phyloP scores from a whole-genome alignment of 2,888 invertebrate species.

The Malthinus flaveolus region DNA sequence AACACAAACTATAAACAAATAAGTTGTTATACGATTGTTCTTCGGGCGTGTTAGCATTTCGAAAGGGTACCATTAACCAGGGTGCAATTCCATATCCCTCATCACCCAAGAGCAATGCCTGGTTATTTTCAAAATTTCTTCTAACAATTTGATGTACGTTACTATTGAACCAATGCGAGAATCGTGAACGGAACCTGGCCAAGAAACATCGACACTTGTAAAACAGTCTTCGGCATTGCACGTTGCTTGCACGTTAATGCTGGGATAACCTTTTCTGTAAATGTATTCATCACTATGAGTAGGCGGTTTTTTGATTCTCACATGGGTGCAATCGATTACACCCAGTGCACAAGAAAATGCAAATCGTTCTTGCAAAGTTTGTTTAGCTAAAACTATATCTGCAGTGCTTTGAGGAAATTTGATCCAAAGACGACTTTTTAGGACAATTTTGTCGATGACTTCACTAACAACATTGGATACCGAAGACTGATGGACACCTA shows the following conservation, averaged over 20 bases:
- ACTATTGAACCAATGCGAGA: slow-evolving; percentile 22
- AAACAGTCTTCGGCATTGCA: slow-evolving; percentile 21
- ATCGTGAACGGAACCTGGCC: slow-evolving; percentile 28
- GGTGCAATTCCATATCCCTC: slow-evolving; percentile 32
- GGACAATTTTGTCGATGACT: slow-evolving; percentile 1
- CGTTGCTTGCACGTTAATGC: slow-evolving; percentile 24
- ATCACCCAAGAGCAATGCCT: slow-evolving; percentile 27
- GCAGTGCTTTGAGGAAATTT: slow-evolving; percentile 5
- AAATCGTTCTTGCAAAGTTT: slow-evolving; percentile 11
- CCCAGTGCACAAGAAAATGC: slow-evolving; percentile 16
- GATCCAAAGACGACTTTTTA: slow-evolving; percentile 10
- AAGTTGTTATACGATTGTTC: slow-evolving; percentile 24
- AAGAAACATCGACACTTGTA: slow-evolving; percentile 20
- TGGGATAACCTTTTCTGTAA: slow-evolving; percentile 23
- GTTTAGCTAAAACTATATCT: slow-evolving; percentile 5
- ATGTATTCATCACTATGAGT: slow-evolving; percentile 22
- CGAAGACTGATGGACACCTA: slow-evolving; percentile 15
- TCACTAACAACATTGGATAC: slow-evolving; percentile 11
- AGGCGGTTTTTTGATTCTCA: slow-evolving; percentile 13
- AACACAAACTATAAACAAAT: no score
- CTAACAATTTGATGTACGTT: not conserved
- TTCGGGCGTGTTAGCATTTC: slow-evolving; percentile 23
- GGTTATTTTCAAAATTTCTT: not conserved
- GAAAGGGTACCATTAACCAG: slow-evolving; percentile 30
- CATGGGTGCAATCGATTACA: slow-evolving; percentile 18